phyloP scores from a whole-genome alignment of 1,140 invertebrate genomes.

The Trissolcus basalis region DNA sequence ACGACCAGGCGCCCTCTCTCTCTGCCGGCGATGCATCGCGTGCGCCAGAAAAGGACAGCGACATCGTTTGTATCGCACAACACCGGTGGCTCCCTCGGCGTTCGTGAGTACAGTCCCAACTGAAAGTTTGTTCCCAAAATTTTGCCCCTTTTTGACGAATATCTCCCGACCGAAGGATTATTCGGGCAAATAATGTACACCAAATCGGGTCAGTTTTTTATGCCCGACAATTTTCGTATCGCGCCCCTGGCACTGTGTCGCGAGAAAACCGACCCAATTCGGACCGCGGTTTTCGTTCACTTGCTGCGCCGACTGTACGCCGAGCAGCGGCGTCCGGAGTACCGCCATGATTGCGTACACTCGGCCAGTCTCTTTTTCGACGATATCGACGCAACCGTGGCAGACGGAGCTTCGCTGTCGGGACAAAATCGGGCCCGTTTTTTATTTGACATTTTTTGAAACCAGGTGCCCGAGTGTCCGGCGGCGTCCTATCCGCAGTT shows the following conservation, averaged over 20 bases:
- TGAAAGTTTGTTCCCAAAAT: slow-evolving; percentile 19
- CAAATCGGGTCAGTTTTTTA: slow-evolving; percentile 71
- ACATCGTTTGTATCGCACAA: slow-evolving; percentile 11
- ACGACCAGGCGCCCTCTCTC: slow-evolving; percentile 10
- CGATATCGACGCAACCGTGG: slow-evolving; percentile 46
- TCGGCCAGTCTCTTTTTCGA: slow-evolving; percentile 37
- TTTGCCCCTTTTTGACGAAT: slow-evolving; percentile 39
- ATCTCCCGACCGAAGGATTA: slow-evolving; percentile 33
- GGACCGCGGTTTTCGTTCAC: slow-evolving; percentile 1
- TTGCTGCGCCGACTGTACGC: slow-evolving; percentile 55
- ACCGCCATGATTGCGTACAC: slow-evolving; percentile 40
- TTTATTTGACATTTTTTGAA: slow-evolving; percentile 65
- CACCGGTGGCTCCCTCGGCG: slow-evolving; percentile 44
- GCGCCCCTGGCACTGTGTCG: slow-evolving; percentile 65
- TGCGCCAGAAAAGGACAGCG: slow-evolving; percentile 5
- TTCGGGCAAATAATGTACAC: slow-evolving; percentile 64
- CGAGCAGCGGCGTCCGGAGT: slow-evolving; percentile 66
- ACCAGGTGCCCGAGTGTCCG: slow-evolving; percentile 59
- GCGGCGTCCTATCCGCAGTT: not conserved
- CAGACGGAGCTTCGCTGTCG: not conserved
- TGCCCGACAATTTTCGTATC: slow-evolving; percentile 64
- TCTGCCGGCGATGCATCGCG: not conserved
- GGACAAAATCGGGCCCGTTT: slow-evolving; percentile 65
- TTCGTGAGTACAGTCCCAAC: slow-evolving; percentile 62
- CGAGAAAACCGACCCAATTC: slow-evolving; percentile 45